Percentiles rank a stretch among this genome's conserved stretches.
These are phyloP conservation scores for Leptinotarsa texana DNA, from an alignment of 1,140 invertebrate genomes.

Conservation along the genomic window DNA sequence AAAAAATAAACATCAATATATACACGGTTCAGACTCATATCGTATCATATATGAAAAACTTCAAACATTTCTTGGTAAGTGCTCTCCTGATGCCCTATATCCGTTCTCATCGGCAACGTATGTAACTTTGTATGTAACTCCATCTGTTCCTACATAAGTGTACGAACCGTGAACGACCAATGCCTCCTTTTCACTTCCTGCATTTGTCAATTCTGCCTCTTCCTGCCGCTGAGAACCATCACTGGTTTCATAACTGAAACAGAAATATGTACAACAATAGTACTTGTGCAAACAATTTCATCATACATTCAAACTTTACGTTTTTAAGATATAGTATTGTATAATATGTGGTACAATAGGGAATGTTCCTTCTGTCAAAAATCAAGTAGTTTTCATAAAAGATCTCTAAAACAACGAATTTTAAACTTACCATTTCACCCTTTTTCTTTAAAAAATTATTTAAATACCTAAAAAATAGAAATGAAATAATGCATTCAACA, in stretches of 20 bases:
- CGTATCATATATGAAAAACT: neutral
- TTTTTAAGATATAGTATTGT: neutral
- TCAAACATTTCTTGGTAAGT: conserved; percentile 28
- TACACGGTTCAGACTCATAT: neutral
- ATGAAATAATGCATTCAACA: too few relatives aligned
- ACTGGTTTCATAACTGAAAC: conserved; percentile 22
- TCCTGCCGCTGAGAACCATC: conserved; percentile 66
- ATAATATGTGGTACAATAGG: too few relatives aligned
- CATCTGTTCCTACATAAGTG: conserved; percentile 67
- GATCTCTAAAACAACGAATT: too few relatives aligned
- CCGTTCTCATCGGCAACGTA: conserved; percentile 65
- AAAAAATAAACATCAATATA: neutral
- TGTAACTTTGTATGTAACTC: conserved; percentile 62
- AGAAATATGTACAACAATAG: neutral
- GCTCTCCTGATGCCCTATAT: conserved; percentile 39
- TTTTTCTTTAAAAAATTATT: too few relatives aligned
- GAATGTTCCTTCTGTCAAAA: too few relatives aligned
- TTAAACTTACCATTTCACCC: too few relatives aligned
- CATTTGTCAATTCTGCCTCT: conserved; percentile 70
- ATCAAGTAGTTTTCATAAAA: too few relatives aligned
- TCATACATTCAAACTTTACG: neutral
- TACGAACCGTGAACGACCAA: conserved; percentile 64
- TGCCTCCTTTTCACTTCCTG: conserved; percentile 61
- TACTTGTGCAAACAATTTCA: too few relatives aligned
- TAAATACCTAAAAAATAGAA: too few relatives aligned